phyloP scores from a whole-genome alignment of 2,888 invertebrate genomes.

The Dexiosoma caninum region DNA sequence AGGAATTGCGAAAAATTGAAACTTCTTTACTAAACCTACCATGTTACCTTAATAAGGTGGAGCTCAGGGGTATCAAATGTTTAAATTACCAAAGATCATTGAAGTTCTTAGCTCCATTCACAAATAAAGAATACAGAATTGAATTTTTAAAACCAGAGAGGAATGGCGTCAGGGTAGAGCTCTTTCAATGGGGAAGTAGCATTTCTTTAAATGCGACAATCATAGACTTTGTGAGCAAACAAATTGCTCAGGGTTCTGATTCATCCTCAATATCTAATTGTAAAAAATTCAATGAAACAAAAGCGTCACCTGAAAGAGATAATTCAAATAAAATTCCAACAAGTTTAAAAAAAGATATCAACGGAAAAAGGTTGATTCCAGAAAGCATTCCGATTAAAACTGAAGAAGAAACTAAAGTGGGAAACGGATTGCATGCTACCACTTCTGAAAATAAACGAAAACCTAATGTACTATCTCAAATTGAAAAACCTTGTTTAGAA shows the following conservation, averaged over 20 bases:
- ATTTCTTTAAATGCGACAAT: conserved; percentile 32
- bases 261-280: background rate
- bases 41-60: conserved; percentile 22
- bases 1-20: conserved; percentile 20
- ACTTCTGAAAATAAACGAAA: background rate
- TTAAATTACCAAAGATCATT: background rate
- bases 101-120: background rate
- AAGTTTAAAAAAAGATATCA: background rate
- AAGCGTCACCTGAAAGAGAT: background rate
- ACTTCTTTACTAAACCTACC: conserved; percentile 20
- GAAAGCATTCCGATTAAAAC: background rate
- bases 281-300: background rate
- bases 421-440: background rate
- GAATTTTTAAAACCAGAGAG: background rate
- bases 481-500: conserved; percentile 48
- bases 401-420: background rate
- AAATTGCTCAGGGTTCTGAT: background rate
- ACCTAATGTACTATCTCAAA: conserved; percentile 24
- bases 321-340: background rate
- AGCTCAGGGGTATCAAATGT: conserved; percentile 15
- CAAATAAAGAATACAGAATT: conserved; percentile 41
- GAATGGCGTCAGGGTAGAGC: background rate
- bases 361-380: background rate
- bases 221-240: background rate
- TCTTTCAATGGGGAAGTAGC: conserved; percentile 30